Percentiles rank a stretch among this genome's conserved stretches.
phyloP scores from a whole-genome alignment of 2,888 invertebrate genomes.

The Rotaria sp. region DNA sequence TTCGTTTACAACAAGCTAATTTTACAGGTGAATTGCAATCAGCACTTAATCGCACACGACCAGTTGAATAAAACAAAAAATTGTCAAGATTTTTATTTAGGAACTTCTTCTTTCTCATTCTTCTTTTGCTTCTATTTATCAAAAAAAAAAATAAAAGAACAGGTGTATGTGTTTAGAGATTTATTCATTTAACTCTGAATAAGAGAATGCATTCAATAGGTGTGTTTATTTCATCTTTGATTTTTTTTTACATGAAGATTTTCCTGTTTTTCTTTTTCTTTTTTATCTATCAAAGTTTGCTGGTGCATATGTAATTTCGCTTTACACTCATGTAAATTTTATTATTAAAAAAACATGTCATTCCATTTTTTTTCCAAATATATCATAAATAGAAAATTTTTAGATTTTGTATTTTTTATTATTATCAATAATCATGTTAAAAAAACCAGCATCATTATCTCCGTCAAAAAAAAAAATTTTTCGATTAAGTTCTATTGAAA shows the following conservation, averaged over 20 bases:
- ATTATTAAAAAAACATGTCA: slow-evolving; percentile 14
- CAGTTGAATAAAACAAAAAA: background rate
- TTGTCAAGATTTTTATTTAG: background rate
- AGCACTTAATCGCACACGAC: background rate
- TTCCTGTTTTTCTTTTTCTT: background rate
- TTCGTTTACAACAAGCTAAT: slow-evolving; percentile 25
- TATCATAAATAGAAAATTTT: slow-evolving; percentile 15
- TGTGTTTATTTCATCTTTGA: slow-evolving; percentile 16
- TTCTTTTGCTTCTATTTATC: background rate
- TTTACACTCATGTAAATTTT: slow-evolving; percentile 1
- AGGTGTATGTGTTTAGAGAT: slow-evolving; percentile 18
- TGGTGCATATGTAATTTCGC: slow-evolving; percentile 6
- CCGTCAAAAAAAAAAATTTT: background rate
- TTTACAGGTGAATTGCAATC: slow-evolving; percentile 23
- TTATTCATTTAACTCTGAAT: background rate
- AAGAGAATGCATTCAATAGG: slow-evolving; percentile 4
- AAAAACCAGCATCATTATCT: background rate
- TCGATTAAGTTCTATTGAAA: background rate
- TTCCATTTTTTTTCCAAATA: background rate
- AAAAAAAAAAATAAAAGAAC: slow-evolving; percentile 8
- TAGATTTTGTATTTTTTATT: background rate
- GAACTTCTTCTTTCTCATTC: background rate
- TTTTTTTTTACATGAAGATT: background rate
- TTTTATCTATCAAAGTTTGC: background rate
- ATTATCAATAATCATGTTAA: background rate